phyloP scores from a whole-genome alignment of 2,888 invertebrate species.

The Lasioglossum figueresi region DNA sequence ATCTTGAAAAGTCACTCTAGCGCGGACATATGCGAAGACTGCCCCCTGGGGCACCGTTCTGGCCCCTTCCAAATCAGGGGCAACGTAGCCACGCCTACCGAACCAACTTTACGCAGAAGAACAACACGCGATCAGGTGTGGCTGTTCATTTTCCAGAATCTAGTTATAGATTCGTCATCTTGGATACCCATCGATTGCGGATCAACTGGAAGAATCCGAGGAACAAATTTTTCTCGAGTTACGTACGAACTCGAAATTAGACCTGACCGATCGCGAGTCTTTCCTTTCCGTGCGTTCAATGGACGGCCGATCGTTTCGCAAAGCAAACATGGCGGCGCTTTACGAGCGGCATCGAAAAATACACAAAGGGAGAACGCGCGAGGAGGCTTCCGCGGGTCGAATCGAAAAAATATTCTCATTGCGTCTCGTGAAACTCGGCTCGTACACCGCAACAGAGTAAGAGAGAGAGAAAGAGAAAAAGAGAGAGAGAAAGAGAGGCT shows the following conservation, averaged over 20 bases:
- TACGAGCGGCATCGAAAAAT: conserved; percentile 33
- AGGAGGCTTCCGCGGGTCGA: conserved; percentile 1
- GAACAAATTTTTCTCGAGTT: neutral
- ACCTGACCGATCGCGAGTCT: neutral
- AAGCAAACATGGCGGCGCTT: conserved; percentile 15
- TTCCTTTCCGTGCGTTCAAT: conserved; percentile 2
- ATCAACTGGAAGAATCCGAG: neutral
- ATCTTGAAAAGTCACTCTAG: neutral
- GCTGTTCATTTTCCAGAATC: neutral
- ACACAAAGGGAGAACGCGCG: conserved; percentile 9
- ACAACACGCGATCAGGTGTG: no score
- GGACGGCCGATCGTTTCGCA: conserved; percentile 13
- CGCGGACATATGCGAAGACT: neutral
- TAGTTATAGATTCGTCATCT: neutral
- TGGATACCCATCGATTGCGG: neutral
- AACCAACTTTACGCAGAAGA: neutral
- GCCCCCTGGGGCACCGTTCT: neutral
- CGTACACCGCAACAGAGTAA: neutral
- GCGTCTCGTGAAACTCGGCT: conserved; percentile 13
- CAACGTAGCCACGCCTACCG: neutral
- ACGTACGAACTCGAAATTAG: neutral
- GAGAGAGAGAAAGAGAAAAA: neutral
- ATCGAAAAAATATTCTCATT: conserved; percentile 33
- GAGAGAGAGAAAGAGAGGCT: neutral
- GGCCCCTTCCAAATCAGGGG: neutral